These are phyloP conservation scores for Dendrolimus punctatus DNA, from an alignment of 1,140 invertebrate species.

Conservation along the genomic window DNA sequence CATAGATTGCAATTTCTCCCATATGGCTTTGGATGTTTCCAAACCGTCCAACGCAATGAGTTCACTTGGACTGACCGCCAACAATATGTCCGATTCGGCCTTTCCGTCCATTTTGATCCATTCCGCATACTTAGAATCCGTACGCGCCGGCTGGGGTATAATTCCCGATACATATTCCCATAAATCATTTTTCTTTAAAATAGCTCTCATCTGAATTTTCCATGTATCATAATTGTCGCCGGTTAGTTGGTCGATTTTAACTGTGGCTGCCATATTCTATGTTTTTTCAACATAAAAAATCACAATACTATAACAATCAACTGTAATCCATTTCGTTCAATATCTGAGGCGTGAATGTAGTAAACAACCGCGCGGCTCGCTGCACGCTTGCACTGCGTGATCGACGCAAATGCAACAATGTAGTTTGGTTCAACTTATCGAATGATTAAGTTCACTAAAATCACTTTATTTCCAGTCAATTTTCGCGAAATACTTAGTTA, in stretches of 20 bases:
- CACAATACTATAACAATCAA: neutral
- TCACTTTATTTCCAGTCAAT: neutral
- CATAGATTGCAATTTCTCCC: slow-evolving; percentile 26
- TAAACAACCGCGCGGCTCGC: neutral
- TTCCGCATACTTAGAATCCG: slow-evolving; percentile 19
- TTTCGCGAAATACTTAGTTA: neutral
- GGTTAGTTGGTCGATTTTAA: slow-evolving; percentile 16
- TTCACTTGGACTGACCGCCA: slow-evolving; percentile 23
- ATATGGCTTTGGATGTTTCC: slow-evolving; percentile 21
- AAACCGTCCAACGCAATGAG: slow-evolving; percentile 21
- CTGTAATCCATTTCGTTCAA: neutral
- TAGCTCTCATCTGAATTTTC: slow-evolving; percentile 26
- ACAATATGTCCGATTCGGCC: slow-evolving; percentile 25
- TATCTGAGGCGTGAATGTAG: neutral
- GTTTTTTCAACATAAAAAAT: slow-evolving; percentile 7
- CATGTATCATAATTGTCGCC: slow-evolving; percentile 22
- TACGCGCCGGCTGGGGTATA: slow-evolving; percentile 9
- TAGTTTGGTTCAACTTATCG: neutral
- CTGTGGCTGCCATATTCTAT: slow-evolving; percentile 17
- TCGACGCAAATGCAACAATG: neutral
- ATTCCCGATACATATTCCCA: slow-evolving; percentile 21
- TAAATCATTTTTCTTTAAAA: slow-evolving; percentile 27
- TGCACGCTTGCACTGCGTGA: neutral
- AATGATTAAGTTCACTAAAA: neutral
- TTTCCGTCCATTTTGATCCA: slow-evolving; percentile 24